phyloP scores from a whole-genome alignment of 2,797 vertebrate species.

The Salmo trutta region DNA sequence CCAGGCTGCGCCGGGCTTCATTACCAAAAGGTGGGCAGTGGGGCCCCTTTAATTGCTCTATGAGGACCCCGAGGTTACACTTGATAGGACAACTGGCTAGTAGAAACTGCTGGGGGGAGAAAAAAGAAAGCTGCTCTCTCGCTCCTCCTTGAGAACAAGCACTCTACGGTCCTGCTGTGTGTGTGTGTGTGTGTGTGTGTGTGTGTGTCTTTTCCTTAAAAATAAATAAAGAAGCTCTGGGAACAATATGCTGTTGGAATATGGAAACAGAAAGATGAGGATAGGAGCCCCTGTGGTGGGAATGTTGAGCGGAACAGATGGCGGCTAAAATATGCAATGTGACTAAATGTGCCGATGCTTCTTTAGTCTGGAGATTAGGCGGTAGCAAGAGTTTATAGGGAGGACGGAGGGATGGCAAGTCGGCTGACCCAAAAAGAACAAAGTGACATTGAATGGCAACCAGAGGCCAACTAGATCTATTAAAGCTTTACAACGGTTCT shows the following conservation, averaged over 20 bases:
- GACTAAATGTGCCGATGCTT: slow-evolving; percentile 75
- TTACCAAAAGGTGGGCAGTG: slow-evolving; percentile 99
- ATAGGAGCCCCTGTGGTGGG: slow-evolving; percentile 79
- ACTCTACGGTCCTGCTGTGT: background rate
- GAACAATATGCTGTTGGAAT: slow-evolving; percentile 97
- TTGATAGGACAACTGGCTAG: slow-evolving; percentile 97
- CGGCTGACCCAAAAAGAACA: background rate
- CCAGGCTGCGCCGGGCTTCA: slow-evolving; percentile 99
- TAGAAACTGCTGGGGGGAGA: slow-evolving; percentile 76
- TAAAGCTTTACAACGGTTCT: too few species aligned
- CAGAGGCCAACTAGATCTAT: background rate
- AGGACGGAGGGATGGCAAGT: background rate
- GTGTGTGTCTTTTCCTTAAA: background rate
- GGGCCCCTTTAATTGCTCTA: slow-evolving; percentile 98
- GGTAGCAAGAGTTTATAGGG: background rate
- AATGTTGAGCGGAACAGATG: slow-evolving; percentile 88
- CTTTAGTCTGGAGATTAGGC: background rate
- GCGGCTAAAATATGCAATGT: slow-evolving; percentile 90
- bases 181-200: background rate
- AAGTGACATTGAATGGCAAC: background rate
- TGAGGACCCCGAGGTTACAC: slow-evolving; percentile 98
- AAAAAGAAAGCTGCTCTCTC: slow-evolving; percentile 53
- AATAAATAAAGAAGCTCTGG: slow-evolving; percentile 81
- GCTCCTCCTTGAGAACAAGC: background rate
- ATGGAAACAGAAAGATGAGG: slow-evolving; percentile 84